Base-by-base conservation (phyloP, 2,797 vertebrate genomes). In the Setipinna tenuifilis region DNA sequence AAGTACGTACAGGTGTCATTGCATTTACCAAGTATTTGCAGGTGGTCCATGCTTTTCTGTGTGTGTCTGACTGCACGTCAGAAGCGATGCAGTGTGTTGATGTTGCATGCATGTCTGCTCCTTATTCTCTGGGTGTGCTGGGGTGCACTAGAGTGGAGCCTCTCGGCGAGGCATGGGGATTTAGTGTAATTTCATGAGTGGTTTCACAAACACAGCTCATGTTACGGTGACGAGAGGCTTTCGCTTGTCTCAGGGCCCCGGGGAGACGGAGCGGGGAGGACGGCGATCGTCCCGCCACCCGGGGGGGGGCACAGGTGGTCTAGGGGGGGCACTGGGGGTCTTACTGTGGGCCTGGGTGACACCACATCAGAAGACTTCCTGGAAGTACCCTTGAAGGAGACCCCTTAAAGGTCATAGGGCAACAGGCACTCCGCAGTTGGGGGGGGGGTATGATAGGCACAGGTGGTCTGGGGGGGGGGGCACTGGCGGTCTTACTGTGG, bases 141-240 rank as follows among this genome's bases (percentile, higher is more conserved):
- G 4, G 12, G 23, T 71, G 41, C 7, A 9, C n/a, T 84, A 19
- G 10, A 46, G 17, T 71, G 16, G 41, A 75, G 35, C 68, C 5
- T 41, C 68, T 41, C 68, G 59, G 28, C 35, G 82, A n/a, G 75
- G 23, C 28, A 57, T 88, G 83, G 81, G 82, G 46, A 71, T 84
- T 82, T 78, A 80, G 83, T 83, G 82, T 84, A 86, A 88, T 84
- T 83, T 85, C 75, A 83, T 85, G 80, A 88, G 82, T 88, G 87
- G 83, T 86, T 85, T 85, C 71, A 85, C 31, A 28, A 82, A 85
- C 81, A 81, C 85, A 59, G 83, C 85, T 88, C 75, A 81, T 16
- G 83, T 86, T 88, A 86, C 85, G 83, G 80, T 48, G 78, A 28
- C 31, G 68, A 71, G 65, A 71, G 25, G 17, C 35, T 75, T 75